phyloP scores from a whole-genome alignment of 2,113 vertebrate species.

The Pollimyrus isidori region DNA sequence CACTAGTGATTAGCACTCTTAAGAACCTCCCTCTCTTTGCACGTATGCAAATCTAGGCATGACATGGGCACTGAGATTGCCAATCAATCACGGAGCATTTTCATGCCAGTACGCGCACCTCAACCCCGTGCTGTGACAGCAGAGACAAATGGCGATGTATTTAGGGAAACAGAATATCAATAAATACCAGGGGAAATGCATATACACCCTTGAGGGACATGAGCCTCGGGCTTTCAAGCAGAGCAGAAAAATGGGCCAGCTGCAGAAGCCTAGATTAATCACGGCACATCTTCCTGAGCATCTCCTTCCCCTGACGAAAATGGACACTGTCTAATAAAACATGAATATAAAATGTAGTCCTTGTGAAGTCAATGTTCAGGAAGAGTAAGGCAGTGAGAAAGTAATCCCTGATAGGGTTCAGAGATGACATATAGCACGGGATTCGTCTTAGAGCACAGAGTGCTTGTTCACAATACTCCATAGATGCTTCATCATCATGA shows the following conservation, averaged over 20 bases:
- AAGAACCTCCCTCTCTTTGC: conserved; percentile 3
- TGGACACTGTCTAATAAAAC: conserved; percentile 48
- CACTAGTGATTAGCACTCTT: conserved; percentile 21
- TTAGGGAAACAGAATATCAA: conserved; percentile 52
- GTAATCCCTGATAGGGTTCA: not conserved
- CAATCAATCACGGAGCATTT: conserved; percentile 40
- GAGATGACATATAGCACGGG: not conserved
- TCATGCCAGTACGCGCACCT: not conserved
- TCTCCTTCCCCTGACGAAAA: conserved; percentile 39
- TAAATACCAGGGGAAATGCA: conserved; percentile 39
- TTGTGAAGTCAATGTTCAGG: conserved; percentile 54
- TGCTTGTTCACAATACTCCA: not conserved
- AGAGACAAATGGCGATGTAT: conserved; percentile 49
- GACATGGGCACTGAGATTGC: conserved; percentile 32
- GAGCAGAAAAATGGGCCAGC: conserved; percentile 47
- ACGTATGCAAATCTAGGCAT: conserved; percentile 21
- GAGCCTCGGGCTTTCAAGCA: conserved; percentile 40
- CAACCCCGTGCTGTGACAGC: conserved; percentile 26
- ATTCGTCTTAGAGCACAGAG: not conserved
- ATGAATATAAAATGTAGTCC: conserved; percentile 46
- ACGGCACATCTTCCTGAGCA: conserved; percentile 16
- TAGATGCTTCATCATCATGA: not conserved
- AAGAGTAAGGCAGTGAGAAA: conserved; percentile 43
- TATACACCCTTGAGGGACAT: conserved; percentile 21
- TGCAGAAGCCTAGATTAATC: conserved; percentile 44